These are phyloP conservation scores for Cyprinodon variegatus DNA, from an alignment of 2,113 vertebrate genomes.

Conservation along the genomic window DNA sequence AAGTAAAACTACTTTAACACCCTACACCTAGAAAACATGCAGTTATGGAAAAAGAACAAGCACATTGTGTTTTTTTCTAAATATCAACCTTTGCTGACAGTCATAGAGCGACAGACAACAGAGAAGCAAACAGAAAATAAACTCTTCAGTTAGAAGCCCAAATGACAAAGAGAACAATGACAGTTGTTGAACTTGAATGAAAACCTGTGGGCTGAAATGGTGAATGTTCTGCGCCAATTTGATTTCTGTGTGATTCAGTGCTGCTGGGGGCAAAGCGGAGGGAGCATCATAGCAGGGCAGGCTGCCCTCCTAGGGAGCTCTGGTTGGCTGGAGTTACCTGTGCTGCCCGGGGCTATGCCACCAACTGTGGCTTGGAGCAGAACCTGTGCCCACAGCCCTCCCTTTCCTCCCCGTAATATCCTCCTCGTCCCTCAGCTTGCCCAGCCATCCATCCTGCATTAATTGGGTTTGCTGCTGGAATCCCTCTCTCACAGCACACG, in stretches of 20 bases:
- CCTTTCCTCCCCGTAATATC: conserved; percentile 78
- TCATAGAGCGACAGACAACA: background rate
- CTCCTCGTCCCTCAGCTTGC: conserved; percentile 83
- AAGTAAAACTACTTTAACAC: too few relatives aligned
- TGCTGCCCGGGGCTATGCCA: conserved; percentile 70
- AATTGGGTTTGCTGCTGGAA: conserved; percentile 93
- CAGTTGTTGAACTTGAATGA: background rate
- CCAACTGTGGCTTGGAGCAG: conserved; percentile 38
- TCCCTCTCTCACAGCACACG: conserved; percentile 78
- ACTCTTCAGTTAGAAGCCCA: background rate
- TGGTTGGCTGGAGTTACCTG: conserved; percentile 87
- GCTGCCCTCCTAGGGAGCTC: conserved; percentile 81
- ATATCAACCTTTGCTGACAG: background rate
- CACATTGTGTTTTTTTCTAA: background rate
- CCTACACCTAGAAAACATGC: too few relatives aligned
- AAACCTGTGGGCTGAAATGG: conserved; percentile 67
- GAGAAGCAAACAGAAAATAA: background rate
- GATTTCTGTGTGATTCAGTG: conserved; percentile 82
- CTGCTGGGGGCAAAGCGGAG: conserved; percentile 83
- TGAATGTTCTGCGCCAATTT: conserved; percentile 84
- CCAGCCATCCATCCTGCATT: conserved; percentile 79
- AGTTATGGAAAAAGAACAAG: too few relatives aligned
- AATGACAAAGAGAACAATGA: background rate
- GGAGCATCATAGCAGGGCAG: conserved; percentile 84
- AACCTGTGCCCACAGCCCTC: conserved; percentile 52